phyloP scores from a whole-genome alignment of 2,113 vertebrate genomes.

The Okapia johnstoni region DNA sequence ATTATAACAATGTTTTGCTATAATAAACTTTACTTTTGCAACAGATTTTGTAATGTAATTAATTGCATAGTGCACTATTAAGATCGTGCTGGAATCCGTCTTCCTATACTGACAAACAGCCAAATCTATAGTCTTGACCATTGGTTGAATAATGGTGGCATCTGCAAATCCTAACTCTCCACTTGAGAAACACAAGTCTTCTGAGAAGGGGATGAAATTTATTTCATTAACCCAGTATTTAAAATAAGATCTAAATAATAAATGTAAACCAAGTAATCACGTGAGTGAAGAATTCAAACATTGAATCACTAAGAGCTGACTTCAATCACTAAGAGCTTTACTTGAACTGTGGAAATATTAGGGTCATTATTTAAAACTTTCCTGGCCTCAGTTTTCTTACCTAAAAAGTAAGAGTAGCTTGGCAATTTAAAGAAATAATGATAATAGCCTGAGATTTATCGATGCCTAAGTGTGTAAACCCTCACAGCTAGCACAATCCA shows the following conservation, averaged over 20 bases:
- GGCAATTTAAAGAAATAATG: not conserved
- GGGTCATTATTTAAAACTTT: not conserved
- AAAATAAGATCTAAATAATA: not conserved
- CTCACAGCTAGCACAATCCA: not conserved
- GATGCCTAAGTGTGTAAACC: not conserved
- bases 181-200: not conserved
- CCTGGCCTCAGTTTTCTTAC: not conserved
- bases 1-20: not conserved
- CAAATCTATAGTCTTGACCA: not conserved
- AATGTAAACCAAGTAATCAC: not conserved
- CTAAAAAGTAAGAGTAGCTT: not conserved
- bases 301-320: not conserved
- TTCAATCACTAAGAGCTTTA: not conserved
- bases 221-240: not conserved
- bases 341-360: not conserved
- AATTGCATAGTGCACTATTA: not conserved
- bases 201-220: not conserved
- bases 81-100: not conserved
- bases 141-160: not conserved
- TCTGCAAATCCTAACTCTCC: not conserved
- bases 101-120: not conserved
- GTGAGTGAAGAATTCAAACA: not conserved
- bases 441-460: not conserved
- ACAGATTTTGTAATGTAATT: not conserved
- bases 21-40: not conserved